phyloP scores from a whole-genome alignment of 2,888 invertebrate species.

The Synergus japonicus region DNA sequence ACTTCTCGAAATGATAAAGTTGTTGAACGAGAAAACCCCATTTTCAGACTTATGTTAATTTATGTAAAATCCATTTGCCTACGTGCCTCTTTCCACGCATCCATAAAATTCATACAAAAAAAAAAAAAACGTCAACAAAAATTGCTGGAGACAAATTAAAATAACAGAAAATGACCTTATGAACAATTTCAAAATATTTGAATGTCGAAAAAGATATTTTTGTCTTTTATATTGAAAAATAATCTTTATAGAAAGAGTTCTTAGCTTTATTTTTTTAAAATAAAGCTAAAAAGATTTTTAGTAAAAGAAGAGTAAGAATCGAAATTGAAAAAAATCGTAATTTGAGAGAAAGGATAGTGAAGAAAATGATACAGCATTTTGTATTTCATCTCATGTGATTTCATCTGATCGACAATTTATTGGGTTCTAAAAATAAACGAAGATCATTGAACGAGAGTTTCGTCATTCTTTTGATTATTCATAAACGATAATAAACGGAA shows the following conservation, averaged over 20 bases:
- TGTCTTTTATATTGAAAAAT: too few species aligned
- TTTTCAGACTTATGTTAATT: background rate
- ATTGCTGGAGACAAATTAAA: background rate
- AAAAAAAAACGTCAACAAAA: background rate
- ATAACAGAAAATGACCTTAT: background rate
- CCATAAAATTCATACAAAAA: background rate
- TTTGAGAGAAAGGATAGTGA: background rate
- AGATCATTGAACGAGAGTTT: slow-evolving; percentile 6
- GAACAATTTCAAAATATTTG: too few species aligned
- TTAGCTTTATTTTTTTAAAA: too few species aligned
- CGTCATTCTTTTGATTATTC: background rate
- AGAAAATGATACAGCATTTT: background rate
- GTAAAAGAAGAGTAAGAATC: too few species aligned
- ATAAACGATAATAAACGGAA: background rate
- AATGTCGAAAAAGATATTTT: too few species aligned
- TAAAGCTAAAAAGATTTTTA: too few species aligned
- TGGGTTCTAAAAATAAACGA: slow-evolving; percentile 1
- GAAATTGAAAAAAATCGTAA: background rate
- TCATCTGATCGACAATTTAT: background rate
- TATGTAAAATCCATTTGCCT: background rate
- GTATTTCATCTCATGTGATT: background rate
- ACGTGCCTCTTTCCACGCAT: background rate
- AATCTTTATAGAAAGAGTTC: too few species aligned
- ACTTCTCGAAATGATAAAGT: background rate
- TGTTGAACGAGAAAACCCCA: background rate